Evolutionary conservation across 2,113 vertebrate species (phyloP), one percentile per base, ranked within the genome.

Genomic region (Onychostoma macrolepis): DNA sequence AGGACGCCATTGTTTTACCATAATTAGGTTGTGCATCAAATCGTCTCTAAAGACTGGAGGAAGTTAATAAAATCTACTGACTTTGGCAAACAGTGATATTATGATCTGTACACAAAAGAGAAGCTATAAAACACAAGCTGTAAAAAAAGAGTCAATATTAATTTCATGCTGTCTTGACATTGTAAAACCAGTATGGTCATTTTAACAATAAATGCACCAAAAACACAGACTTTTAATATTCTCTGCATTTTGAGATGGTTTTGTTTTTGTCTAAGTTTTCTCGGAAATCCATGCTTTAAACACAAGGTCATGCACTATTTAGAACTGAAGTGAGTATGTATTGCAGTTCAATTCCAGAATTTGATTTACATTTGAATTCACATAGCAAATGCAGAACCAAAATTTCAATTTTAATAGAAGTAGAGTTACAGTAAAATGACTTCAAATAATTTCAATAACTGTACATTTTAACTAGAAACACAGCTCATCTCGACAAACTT

Each of bases 21-120:
- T 65, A 45, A 82, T 45, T 67, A 28, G 81, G 28, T 10, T 83
- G 43, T 36, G 45, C 58, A 83, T 71, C 26, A 71, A 36, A 71
- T 41, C 7, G 2, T 83, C 45, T 83, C 65, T 83, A 67, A 63
- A 63, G 58, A 63, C 56, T 17, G 28, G 41, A 0, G 10, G 36
- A 28, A 43, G 58, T 65, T 65, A 81, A 81, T 81, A 43, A 65
- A 75, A 28, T 24, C 4, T 41, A 41, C 36, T 0, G 9, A 72
- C 69, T 72, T 41, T 75, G 41, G 24, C 41, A 48, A 26, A 76
- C 38, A 45, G 72, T 76, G 80, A 81, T n/a, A 38, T 65, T 65
- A 65, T 65, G 7, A 30, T 65, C 58, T 10, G 58, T 41, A 21
- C 9, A 30, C 36, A 65, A 65, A 45, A 45, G 72, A 45, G 24